Conservation (phyloP, 64 coral and sea anemone species). For the Stichodactyla mertensii region DNA sequence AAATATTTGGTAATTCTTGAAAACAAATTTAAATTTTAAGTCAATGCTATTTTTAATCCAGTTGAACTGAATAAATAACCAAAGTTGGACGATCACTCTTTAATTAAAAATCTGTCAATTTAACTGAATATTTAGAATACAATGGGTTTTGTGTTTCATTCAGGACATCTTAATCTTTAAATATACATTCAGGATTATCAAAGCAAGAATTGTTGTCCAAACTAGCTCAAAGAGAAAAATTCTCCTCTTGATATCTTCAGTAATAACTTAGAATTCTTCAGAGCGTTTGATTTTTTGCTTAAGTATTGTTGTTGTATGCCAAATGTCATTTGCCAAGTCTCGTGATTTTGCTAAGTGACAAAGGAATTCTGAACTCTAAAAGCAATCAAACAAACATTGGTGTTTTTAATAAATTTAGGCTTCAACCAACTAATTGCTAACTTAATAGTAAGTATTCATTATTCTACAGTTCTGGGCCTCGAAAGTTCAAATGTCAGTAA, state of each 20-base stretch:
- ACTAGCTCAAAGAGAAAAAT: not conserved
- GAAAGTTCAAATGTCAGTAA: not conserved
- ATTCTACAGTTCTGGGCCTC: not conserved
- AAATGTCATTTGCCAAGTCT: not conserved
- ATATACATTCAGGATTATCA: not conserved
- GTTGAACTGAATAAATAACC: not conserved
- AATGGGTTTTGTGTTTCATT: not conserved
- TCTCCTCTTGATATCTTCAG: not conserved
- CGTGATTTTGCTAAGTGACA: not conserved
- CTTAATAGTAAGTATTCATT: not conserved
- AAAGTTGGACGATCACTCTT: not conserved
- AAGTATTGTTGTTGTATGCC: not conserved
- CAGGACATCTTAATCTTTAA: not conserved
- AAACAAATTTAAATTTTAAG: not conserved
- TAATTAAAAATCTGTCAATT: constrained; percentile 30
- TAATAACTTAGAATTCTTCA: not conserved
- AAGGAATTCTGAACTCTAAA: not conserved
- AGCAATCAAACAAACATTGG: not conserved
- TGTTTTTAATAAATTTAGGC: not conserved
- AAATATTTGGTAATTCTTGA: too few species aligned
- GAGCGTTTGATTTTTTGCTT: not conserved
- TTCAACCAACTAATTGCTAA: not conserved
- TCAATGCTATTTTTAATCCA: not conserved
- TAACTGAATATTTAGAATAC: constrained; percentile 24
- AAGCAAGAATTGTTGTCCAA: not conserved